Evolutionary conservation across 2,888 invertebrate genomes (phyloP), one percentile per base, ranked within the genome.

Genomic region (Quadroppia sp.): DNA sequence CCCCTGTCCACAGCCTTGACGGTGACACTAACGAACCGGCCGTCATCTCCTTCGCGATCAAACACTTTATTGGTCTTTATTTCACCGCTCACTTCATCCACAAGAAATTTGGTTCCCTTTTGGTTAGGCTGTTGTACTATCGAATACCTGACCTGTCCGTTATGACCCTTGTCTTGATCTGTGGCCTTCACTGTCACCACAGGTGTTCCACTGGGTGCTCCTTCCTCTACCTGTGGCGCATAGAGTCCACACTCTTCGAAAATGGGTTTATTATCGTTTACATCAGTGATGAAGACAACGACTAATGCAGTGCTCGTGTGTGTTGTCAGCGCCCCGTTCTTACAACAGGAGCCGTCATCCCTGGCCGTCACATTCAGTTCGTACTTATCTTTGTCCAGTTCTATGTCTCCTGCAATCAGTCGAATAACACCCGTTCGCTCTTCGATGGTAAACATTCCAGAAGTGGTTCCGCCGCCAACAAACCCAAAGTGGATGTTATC

Each of bases 1-100:
- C 97, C 99, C 82, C 96, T 92, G 87, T 99, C 99, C 0, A 95
- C 95, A 6, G 97, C 99, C 84, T 97, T 96, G 0, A 97, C 93
- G 0, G 96, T 97, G 6, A 95, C 94, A 0, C 94, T 94, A 7
- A 95, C 95, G 83, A 94, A 94, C 84, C 94, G 94, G 11, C 94
- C 94, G 82, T 94, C 94, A 80, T 97, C 96, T 0, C 94, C 94
- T 84, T 97, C 97, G 76, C 96, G 88, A 84, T 97, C 95, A 82
- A 97, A 96, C 28, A 94, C 94, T 86, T 94, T 95, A 80, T 95
- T 95, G 7, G 94, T 94, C 20, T 90, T 90, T 72, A 97, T 92
- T 83, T 94, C 92, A 2, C 97, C 97, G 48, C 94, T 94, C 83
- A 93, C 92, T 82, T 94, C 93, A 80, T 97, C 94, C 0, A 97